A percentile compares a stretch with the other conserved stretches of the same genome.
Evolutionary conservation across 1,140 invertebrate genomes (phyloP).

Genomic region (Pseudoatta argentina): DNA sequence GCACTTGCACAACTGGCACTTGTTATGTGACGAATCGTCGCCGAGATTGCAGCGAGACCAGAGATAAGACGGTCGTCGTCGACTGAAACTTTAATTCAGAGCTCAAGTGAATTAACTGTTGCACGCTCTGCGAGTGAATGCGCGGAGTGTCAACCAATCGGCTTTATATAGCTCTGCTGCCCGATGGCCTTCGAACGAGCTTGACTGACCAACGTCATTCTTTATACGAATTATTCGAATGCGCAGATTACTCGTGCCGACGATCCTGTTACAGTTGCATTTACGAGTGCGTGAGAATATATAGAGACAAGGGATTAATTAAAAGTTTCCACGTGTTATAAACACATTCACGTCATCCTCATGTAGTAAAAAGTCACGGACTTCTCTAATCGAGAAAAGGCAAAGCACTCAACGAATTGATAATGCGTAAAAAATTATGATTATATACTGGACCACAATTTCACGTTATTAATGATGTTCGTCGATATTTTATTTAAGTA

Average conservation of each 20-base stretch:
- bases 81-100: not conserved
- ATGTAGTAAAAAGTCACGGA: not conserved
- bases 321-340: constrained; percentile 5
- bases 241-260: constrained; percentile 19
- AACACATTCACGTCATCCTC: not conserved
- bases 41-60: not conserved
- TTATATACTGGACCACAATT: not conserved
- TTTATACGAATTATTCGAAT: not conserved
- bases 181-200: constrained; percentile 67
- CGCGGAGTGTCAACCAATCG: not conserved
- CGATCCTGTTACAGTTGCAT: constrained; percentile 33
- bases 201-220: constrained; percentile 36
- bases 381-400: not conserved
- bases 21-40: not conserved
- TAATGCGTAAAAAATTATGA: not conserved
- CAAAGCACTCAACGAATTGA: not conserved
- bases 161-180: constrained; percentile 60
- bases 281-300: not conserved
- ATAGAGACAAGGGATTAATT: not conserved
- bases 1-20: constrained; percentile 45
- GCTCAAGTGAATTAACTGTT: not conserved
- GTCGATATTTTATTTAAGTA: not conserved
- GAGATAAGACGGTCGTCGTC: not conserved
- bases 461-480: not conserved
- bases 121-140: constrained; percentile 49